phyloP scores from a whole-genome alignment of 2,113 vertebrate species.

The Galemys pyrenaicus region DNA sequence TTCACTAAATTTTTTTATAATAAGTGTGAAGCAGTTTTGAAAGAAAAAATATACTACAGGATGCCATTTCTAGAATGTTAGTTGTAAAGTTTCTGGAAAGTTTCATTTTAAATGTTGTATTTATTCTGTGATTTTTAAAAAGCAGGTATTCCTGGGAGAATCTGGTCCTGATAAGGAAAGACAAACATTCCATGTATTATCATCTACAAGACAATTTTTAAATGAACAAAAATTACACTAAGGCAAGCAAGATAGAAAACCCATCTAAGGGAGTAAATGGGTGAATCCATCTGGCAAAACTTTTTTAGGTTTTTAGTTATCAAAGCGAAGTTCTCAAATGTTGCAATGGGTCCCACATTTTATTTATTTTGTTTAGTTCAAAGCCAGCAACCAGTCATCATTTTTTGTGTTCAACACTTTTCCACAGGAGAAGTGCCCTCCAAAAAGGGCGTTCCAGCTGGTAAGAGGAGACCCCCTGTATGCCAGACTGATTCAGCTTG shows the following conservation, averaged over 20 bases:
- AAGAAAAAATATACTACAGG: background rate
- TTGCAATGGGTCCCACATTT: background rate
- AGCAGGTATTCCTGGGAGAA: background rate
- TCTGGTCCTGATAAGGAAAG: background rate
- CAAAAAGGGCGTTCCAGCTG: background rate
- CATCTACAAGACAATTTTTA: background rate
- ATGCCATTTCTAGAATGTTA: background rate
- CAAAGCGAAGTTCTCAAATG: background rate
- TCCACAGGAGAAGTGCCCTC: background rate
- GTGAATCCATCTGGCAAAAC: background rate
- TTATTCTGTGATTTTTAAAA: background rate
- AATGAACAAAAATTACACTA: background rate
- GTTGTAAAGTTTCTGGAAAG: background rate
- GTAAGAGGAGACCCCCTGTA: rapidly evolving
- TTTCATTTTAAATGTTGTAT: background rate
- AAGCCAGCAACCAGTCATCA: background rate
- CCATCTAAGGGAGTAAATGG: background rate
- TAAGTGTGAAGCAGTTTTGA: background rate
- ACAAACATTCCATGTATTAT: background rate
- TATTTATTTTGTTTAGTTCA: background rate
- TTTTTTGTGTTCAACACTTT: rapidly evolving
- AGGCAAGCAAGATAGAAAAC: background rate
- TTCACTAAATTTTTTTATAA: background rate
- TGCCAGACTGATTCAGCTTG: background rate
- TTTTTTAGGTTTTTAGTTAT: background rate